A percentile compares a stretch with the other conserved stretches of the same genome.
Evolutionary conservation across 2,888 invertebrate species (phyloP).

Genomic region (Cosmorhoe ocellata): DNA sequence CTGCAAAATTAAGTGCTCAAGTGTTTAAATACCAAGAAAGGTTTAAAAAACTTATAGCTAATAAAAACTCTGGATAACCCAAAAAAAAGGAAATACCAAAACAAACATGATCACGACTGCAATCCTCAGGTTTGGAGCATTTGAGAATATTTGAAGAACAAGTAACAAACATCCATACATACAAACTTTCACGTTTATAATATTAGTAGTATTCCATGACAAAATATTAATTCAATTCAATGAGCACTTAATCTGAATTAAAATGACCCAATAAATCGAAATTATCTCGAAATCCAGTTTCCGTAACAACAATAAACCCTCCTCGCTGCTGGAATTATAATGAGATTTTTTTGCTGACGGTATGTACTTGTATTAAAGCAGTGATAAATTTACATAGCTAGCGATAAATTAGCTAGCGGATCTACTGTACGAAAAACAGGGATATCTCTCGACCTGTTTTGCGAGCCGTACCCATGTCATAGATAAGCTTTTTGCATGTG

Average conservation of each 20-base stretch:
- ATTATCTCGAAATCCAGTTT: constrained; percentile 14
- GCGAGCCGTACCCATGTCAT: constrained; percentile 1
- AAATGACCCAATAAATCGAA: background rate
- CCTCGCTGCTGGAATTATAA: constrained; percentile 17
- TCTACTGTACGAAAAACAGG: constrained; percentile 19
- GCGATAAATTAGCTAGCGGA: constrained; percentile 29
- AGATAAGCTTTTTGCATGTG: constrained; percentile 3
- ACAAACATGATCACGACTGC: too few species aligned
- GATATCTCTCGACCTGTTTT: constrained; percentile 10
- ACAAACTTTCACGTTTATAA: too few species aligned
- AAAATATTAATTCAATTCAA: too few species aligned
- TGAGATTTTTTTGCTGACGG: constrained; percentile 27
- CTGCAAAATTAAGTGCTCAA: too few species aligned
- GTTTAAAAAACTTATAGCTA: too few species aligned
- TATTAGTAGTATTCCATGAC: too few species aligned
- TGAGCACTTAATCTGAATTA: constrained; percentile 1
- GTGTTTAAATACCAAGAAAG: too few species aligned
- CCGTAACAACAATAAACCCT: constrained; percentile 9
- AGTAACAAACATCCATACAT: too few species aligned
- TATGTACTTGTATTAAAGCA: constrained; percentile 28
- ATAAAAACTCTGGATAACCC: too few species aligned
- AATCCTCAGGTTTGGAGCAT: too few species aligned
- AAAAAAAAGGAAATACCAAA: too few species aligned
- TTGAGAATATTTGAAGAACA: too few species aligned
- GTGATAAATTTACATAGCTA: constrained; percentile 33